phyloP scores from a whole-genome alignment of 2,797 vertebrate species.

The Micropoecilia bifurca region DNA sequence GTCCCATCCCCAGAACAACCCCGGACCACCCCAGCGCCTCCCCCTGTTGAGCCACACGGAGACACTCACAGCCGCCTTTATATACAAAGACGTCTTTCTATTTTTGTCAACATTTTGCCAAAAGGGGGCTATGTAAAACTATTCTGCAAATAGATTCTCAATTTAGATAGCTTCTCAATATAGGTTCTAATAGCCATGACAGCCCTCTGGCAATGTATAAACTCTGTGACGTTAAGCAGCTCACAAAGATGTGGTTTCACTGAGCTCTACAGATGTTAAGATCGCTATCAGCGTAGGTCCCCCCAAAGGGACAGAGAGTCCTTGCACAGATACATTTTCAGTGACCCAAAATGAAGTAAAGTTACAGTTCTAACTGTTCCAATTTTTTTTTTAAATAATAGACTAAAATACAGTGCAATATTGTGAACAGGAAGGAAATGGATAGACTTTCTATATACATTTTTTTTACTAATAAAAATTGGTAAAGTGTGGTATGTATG shows the following conservation, averaged over 20 bases:
- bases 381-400: background rate
- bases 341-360: background rate
- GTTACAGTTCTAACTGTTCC: background rate
- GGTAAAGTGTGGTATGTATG: background rate
- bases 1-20: conserved; percentile 1
- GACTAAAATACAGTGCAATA: background rate
- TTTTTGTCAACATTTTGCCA: conserved; percentile 46
- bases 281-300: conserved; percentile 64
- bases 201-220: conserved; percentile 58
- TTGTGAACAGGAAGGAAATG: background rate
- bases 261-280: conserved; percentile 66
- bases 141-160: conserved; percentile 55
- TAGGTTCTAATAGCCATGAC: conserved; percentile 59
- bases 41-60: conserved; percentile 24
- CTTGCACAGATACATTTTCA: conserved; percentile 11
- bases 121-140: conserved; percentile 23
- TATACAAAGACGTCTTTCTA: conserved; percentile 45
- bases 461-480: background rate
- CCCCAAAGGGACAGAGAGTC: conserved; percentile 29
- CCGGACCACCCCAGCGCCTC: conserved; percentile 24
- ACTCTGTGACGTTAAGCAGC: conserved; percentile 55
- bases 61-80: conserved; percentile 53
- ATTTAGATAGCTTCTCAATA: conserved; percentile 62
- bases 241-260: conserved; percentile 69
- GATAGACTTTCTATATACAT: background rate